Percentiles rank a stretch among this genome's conserved stretches.
These are phyloP conservation scores for Poecilia velifera DNA, from an alignment of 2,797 vertebrate species.

Conservation along the genomic window DNA sequence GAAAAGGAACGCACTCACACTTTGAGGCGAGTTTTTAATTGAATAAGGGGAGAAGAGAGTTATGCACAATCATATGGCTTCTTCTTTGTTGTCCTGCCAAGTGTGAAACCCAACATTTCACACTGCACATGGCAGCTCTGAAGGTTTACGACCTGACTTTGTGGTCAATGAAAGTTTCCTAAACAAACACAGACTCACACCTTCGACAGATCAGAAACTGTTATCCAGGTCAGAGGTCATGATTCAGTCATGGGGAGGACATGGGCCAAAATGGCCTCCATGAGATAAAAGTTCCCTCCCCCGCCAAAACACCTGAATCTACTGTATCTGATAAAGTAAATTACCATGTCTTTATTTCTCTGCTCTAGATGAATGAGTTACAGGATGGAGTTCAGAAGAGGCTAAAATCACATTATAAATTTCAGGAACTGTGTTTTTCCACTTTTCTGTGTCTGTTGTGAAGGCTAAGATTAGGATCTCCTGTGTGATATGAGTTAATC, in stretches of 20 bases:
- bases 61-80: not conserved
- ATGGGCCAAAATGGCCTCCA: not conserved
- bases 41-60: not conserved
- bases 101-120: not conserved
- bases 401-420: not conserved
- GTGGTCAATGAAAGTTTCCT: slow-evolving; percentile 3
- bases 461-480: not conserved
- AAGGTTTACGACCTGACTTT: not conserved
- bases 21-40: not conserved
- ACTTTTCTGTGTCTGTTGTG: not conserved
- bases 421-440: not conserved
- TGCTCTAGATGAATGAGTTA: not conserved
- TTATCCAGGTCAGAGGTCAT: not conserved
- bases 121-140: not conserved
- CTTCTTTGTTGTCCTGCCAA: not conserved
- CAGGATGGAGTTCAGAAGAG: not conserved
- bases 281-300: not conserved
- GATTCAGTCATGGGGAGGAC: not conserved
- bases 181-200: slow-evolving; percentile 21
- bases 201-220: slow-evolving; percentile 13
- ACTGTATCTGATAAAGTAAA: not conserved
- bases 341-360: not conserved
- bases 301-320: not conserved
- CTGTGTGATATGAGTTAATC: not conserved
- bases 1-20: not conserved